phyloP scores from a whole-genome alignment of 23 tunicate species.

The Aplidium turbinatum region DNA sequence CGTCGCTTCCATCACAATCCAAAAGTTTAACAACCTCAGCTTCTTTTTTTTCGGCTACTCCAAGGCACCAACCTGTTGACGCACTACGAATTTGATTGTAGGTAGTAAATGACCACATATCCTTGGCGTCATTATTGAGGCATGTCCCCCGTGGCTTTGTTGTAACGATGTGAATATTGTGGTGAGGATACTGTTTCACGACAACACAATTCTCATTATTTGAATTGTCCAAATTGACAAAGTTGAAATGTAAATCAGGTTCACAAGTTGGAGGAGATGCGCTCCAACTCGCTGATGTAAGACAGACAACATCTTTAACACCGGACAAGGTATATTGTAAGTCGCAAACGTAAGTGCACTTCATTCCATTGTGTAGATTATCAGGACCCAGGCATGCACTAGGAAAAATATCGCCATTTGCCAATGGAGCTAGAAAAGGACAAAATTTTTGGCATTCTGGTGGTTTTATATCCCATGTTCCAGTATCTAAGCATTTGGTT shows the following conservation, averaged over 20 bases:
- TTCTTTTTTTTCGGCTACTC: neutral
- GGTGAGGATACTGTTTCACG: conserved; percentile 13
- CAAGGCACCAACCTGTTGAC: conserved; percentile 34
- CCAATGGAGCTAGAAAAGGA: neutral
- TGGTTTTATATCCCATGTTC: conserved; percentile 22
- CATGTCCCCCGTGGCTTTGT: neutral
- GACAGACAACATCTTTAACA: conserved; percentile 1
- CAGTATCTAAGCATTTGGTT: conserved; percentile 13
- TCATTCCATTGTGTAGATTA: neutral
- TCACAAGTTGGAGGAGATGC: conserved; percentile 10
- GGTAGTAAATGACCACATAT: conserved; percentile 8
- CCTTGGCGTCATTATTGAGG: neutral
- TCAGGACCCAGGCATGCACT: neutral
- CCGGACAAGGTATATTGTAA: neutral
- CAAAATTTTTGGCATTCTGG: conserved; percentile 36
- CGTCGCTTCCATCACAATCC: conserved; percentile 16
- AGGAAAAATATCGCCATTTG: conserved; percentile 6
- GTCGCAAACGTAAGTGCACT: conserved; percentile 24
- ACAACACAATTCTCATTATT: neutral
- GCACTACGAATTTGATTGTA: conserved; percentile 21
- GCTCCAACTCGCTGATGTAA: conserved; percentile 26
- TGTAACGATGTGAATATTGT: conserved; percentile 24
- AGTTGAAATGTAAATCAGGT: conserved; percentile 17
- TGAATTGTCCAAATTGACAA: neutral
- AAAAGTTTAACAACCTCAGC: conserved; percentile 7